phyloP scores from a whole-genome alignment of 1,140 invertebrate species.

The Diachasma alloeum region DNA sequence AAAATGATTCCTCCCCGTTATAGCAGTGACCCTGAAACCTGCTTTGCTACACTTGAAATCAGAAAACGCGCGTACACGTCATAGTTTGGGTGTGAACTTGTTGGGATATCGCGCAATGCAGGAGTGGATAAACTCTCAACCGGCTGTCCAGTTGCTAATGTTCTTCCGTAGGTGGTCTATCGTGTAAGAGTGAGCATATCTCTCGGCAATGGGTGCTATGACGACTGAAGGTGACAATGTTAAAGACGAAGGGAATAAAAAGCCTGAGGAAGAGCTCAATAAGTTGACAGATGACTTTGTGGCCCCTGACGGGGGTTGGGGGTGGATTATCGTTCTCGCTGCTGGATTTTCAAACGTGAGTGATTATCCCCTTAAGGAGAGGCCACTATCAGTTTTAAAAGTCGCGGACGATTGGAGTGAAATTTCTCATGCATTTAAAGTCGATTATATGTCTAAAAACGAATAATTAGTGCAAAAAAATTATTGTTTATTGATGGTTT shows the following conservation, averaged over 20 bases:
- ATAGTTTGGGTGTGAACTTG: neutral
- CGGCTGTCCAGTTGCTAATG: neutral
- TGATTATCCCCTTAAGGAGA: conserved; percentile 25
- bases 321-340: conserved; percentile 73
- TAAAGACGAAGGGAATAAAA: neutral
- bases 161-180: neutral
- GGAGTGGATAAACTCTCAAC: conserved; percentile 3
- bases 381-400: too few relatives aligned
- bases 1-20: neutral
- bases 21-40: neutral
- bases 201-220: neutral
- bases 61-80: neutral
- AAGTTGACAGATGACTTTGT: conserved; percentile 50
- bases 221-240: neutral
- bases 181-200: neutral
- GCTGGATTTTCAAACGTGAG: conserved; percentile 69
- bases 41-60: neutral
- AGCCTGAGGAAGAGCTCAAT: neutral
- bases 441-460: too few relatives aligned
- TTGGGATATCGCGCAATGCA: neutral
- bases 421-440: too few relatives aligned
- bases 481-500: too few relatives aligned
- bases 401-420: too few relatives aligned
- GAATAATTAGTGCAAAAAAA: too few relatives aligned
- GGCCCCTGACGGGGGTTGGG: conserved; percentile 74